These are phyloP conservation scores for Tenualosa thibaudeaui DNA, from an alignment of 2,797 vertebrate genomes.

Conservation along the genomic window DNA sequence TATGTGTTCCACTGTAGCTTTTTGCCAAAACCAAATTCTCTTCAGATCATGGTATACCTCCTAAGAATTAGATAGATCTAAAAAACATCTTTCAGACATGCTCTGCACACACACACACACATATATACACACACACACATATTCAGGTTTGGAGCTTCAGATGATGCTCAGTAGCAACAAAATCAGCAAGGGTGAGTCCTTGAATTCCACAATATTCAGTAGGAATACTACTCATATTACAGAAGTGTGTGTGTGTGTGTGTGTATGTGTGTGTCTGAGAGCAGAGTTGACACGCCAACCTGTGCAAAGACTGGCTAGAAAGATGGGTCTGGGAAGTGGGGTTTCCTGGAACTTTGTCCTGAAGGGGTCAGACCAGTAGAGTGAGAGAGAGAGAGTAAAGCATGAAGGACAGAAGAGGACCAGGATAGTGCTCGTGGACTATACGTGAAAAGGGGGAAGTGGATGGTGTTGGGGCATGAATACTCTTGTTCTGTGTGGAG, in stretches of 20 bases:
- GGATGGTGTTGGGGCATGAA: background rate
- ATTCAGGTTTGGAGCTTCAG: background rate
- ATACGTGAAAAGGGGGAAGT: background rate
- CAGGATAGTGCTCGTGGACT: background rate
- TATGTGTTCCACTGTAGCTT: background rate
- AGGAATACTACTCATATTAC: background rate
- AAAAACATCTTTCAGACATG: background rate
- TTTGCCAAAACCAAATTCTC: background rate
- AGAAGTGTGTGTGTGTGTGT: constrained; percentile 5
- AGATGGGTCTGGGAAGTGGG: background rate
- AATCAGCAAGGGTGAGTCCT: background rate
- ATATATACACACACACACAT: background rate
- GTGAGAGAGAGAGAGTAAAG: background rate
- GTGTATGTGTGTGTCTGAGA: background rate
- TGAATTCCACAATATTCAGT: background rate
- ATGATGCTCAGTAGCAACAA: background rate
- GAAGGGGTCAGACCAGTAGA: background rate
- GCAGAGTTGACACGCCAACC: background rate
- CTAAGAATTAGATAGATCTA: background rate
- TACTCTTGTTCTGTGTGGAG: constrained; percentile 8
- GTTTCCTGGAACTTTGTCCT: background rate
- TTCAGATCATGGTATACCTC: background rate
- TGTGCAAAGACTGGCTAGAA: background rate
- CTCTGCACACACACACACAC: constrained; percentile 30
- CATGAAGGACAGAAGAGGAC: background rate